Evolutionary conservation across 2,888 invertebrate species (phyloP).

Genomic region (Leptopilina syphax): DNA sequence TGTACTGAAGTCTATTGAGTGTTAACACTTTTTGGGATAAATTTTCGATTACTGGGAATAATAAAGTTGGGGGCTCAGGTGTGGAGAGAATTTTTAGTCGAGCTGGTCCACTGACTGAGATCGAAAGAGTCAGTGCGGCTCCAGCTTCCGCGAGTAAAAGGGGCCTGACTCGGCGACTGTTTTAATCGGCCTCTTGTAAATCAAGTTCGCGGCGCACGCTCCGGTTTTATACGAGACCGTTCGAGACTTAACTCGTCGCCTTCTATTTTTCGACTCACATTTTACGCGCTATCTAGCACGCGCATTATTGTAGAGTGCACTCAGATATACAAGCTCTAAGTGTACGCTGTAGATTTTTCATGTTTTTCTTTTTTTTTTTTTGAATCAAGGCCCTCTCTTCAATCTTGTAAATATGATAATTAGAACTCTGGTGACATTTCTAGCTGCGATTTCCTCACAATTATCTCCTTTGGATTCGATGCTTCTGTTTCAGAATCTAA

Average conservation of each 20-base stretch:
- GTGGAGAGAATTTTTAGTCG: background rate
- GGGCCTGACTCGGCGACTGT: slow-evolving; percentile 36
- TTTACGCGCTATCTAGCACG: slow-evolving; percentile 51
- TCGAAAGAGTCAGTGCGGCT: slow-evolving; percentile 35
- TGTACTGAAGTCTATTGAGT: too few species aligned
- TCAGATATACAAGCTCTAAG: slow-evolving; percentile 45
- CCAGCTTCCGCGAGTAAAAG: slow-evolving; percentile 47
- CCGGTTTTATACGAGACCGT: slow-evolving; percentile 48
- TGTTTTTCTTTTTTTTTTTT: background rate
- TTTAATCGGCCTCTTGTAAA: slow-evolving; percentile 50
- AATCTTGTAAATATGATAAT: slow-evolving; percentile 30
- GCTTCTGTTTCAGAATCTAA: too few species aligned
- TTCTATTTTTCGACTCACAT: slow-evolving; percentile 52
- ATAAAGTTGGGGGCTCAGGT: background rate
- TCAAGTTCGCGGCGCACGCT: slow-evolving; percentile 50
- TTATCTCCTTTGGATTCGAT: background rate
- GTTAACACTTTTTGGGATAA: background rate
- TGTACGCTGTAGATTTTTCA: slow-evolving; percentile 41
- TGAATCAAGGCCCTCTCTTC: slow-evolving; percentile 44
- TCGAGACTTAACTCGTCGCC: slow-evolving; percentile 42
- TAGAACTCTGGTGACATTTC: slow-evolving; percentile 40
- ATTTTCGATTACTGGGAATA: background rate
- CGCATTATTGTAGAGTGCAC: slow-evolving; percentile 46
- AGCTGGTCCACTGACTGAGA: slow-evolving; percentile 23
- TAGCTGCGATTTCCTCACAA: background rate